Conservation (phyloP, 37 sponge, comb jelly and placozoan genomes). For the Oopsacas minuta region DNA sequence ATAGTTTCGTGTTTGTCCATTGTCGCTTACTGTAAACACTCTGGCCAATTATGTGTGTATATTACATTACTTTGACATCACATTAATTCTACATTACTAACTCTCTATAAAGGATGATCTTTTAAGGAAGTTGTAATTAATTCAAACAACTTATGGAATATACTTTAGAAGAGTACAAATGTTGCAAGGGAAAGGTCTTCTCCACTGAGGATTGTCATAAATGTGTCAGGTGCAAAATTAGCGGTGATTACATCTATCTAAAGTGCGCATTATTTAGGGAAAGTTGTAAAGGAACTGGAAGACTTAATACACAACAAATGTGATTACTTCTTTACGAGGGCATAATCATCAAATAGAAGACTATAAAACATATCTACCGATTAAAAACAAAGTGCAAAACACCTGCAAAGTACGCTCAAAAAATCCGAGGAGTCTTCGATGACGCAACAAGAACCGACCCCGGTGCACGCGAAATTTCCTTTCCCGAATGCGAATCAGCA, state of each 20-base stretch:
- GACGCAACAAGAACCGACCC: not conserved
- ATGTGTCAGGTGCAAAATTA: not conserved
- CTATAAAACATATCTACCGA: not conserved
- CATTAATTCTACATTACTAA: too few species aligned
- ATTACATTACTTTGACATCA: too few species aligned
- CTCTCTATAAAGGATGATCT: too few species aligned
- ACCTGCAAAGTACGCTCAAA: not conserved
- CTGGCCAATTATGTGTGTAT: too few species aligned
- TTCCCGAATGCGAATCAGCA: slow-evolving; percentile 13
- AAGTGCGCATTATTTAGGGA: not conserved
- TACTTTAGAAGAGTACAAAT: not conserved
- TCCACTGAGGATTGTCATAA: not conserved
- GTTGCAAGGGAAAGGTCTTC: not conserved
- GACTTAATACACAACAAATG: not conserved
- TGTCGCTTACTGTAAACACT: too few species aligned
- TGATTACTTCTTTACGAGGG: not conserved
- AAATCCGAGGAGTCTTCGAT: not conserved
- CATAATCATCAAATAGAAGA: not conserved
- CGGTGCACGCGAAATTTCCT: not conserved
- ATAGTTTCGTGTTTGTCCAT: too few species aligned
- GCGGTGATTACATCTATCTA: not conserved
- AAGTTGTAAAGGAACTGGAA: not conserved
- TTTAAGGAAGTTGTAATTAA: too few species aligned
- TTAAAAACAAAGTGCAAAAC: not conserved
- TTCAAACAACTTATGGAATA: too few species aligned